Base-by-base conservation (phyloP, 2,113 vertebrate genomes). In the Notarius quadriscutis region DNA sequence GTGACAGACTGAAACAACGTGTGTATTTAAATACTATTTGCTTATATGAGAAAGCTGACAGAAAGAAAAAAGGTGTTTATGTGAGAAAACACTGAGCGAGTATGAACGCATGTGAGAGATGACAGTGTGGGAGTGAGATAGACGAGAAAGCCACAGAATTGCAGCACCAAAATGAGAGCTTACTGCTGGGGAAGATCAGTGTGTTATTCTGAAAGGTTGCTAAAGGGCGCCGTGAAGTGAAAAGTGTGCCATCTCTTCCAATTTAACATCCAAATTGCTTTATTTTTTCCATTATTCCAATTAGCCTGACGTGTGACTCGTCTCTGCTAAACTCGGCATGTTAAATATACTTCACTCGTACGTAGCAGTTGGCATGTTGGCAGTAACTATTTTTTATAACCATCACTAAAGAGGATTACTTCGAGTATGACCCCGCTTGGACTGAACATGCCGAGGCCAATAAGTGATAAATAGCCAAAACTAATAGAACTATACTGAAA, bases 261-360 rank as follows among this genome's bases (percentile, higher is more conserved):
- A 72, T 81, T 81, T 81, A 72, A 72, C 78, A 71, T 30, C 63
- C 30, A 86, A 81, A 86, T 81, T 69, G 77, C 77, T 86, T 86
- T 86, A 86, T 86, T 86, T 86, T 86, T 86, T 34, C 78, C 60
- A 81, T 86, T 86, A 86, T 72, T 72, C 85, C 53, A n/a, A 86
- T 86, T 81, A 81, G 77, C 14, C 34, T 71, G 85, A 86, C 53
- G 53, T n/a, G 30, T n/a, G 30, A 65, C 30, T 53, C 34, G 50
- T 81, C 85, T 86, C 65, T 27, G 81, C 58, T 82, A 82, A 82
- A 82, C 60, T 15, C 53, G 51, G 53, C 50, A 71, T 78, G 25
- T 71, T 86, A 69, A 67, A 86, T 58, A 53, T 81, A 81, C 63
- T 58, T n/a, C 60, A 41, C 75, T 86, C 51, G 1, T 41, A n/a